These are phyloP conservation scores for Epistrophella euchroma DNA, from an alignment of 2,888 invertebrate species.

Conservation along the genomic window DNA sequence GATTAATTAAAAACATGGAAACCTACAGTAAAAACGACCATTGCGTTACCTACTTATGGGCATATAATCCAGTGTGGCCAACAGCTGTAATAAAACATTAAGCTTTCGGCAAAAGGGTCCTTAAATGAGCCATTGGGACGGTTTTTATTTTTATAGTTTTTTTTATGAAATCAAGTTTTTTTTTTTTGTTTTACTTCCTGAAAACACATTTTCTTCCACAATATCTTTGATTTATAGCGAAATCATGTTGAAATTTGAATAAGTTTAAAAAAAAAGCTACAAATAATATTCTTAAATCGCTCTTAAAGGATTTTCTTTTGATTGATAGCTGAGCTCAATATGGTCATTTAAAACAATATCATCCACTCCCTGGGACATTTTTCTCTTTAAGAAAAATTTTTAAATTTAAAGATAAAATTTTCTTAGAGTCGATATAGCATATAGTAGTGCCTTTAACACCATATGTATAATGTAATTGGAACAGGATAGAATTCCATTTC, in stretches of 20 bases:
- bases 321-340: not conserved
- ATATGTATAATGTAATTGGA: slow-evolving; percentile 34
- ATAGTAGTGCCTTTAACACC: not conserved
- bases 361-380: no score
- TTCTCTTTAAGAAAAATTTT: not conserved
- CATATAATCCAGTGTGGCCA: slow-evolving; percentile 1
- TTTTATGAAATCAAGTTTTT: not conserved
- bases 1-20: slow-evolving; percentile 76
- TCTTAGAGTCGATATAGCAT: not conserved
- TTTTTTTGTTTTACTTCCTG: not conserved
- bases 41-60: slow-evolving; percentile 48
- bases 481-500: slow-evolving; percentile 47
- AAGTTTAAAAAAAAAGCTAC: not conserved
- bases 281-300: not conserved
- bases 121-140: not conserved
- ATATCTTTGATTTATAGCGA: not conserved
- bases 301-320: not conserved
- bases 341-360: not conserved
- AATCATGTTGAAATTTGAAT: not conserved
- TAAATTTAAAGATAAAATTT: not conserved
- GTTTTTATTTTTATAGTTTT: not conserved
- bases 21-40: slow-evolving; percentile 58
- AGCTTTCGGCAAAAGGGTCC: not conserved
- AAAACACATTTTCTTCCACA: not conserved
- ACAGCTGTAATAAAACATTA: slow-evolving; percentile 4